These are phyloP conservation scores for Chiloscyllium punctatum DNA, from an alignment of 2,797 vertebrate species.

Conservation along the genomic window DNA sequence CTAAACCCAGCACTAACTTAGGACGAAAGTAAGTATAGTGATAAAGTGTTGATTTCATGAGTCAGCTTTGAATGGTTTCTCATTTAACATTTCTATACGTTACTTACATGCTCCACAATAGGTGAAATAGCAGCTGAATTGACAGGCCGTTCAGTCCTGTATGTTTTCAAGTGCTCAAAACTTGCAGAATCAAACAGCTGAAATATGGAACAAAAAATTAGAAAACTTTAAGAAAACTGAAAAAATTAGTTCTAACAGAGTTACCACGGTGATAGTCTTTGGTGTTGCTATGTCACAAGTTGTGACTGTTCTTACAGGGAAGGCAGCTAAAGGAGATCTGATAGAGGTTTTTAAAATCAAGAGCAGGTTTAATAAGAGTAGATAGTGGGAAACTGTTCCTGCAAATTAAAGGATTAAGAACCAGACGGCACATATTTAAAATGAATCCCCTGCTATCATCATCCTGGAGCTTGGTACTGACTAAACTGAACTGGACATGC, in stretches of 20 bases:
- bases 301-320: no score
- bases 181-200: slow-evolving; percentile 82
- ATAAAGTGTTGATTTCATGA: not conserved
- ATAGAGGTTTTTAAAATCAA: no score
- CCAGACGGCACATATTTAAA: no score
- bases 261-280: not conserved
- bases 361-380: no score
- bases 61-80: not conserved
- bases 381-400: no score
- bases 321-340: no score
- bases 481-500: no score
- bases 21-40: not conserved
- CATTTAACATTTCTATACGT: not conserved
- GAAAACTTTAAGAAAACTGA: not conserved
- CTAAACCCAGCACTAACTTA: not conserved
- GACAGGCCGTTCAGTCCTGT: slow-evolving; percentile 88
- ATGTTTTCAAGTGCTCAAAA: slow-evolving; percentile 86
- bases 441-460: no score
- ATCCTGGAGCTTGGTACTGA: no score
- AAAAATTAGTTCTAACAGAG: not conserved
- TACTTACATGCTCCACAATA: slow-evolving; percentile 86
- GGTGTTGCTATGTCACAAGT: no score
- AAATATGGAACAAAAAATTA: not conserved
- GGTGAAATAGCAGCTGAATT: slow-evolving; percentile 95
- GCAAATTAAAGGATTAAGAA: no score